phyloP scores from a whole-genome alignment of 64 coral and sea anemone species.

The Catalaphyllia jardinei region DNA sequence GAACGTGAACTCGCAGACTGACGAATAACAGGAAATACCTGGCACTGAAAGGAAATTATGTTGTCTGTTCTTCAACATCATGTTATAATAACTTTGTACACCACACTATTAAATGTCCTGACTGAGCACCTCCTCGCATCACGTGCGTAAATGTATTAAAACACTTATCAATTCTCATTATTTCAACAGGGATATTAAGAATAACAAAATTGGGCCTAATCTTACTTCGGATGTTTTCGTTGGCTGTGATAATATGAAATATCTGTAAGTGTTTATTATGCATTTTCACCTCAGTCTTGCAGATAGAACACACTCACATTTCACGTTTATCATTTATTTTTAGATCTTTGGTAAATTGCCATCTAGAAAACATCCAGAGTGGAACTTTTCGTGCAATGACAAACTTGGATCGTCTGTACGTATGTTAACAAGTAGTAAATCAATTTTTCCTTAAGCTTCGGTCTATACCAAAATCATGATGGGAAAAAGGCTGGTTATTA shows the following conservation, averaged over 20 bases:
- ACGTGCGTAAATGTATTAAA: too few relatives aligned
- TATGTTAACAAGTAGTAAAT: not conserved
- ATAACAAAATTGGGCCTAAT: not conserved
- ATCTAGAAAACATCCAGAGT: not conserved
- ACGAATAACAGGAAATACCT: too few relatives aligned
- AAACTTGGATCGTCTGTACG: not conserved
- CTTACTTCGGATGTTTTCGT: not conserved
- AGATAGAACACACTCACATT: not conserved
- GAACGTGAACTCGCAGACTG: too few relatives aligned
- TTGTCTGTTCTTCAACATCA: too few relatives aligned
- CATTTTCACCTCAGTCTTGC: too few relatives aligned
- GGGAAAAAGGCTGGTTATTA: not conserved
- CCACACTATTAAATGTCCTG: too few relatives aligned
- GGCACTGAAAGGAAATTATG: too few relatives aligned
- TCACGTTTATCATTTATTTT: too few relatives aligned
- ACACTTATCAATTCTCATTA: not conserved
- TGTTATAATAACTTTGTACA: too few relatives aligned
- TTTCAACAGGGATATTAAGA: not conserved
- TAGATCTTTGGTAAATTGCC: not conserved
- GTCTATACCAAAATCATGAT: too few relatives aligned
- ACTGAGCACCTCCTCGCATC: too few relatives aligned
- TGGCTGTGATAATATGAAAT: not conserved
- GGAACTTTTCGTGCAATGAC: not conserved
- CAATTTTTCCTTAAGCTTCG: too few relatives aligned
- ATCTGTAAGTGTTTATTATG: not conserved